Percentiles rank a stretch among this genome's conserved stretches.
Conservation (phyloP, 1,140 invertebrate genomes). For the Drosophila persimilis region DNA sequence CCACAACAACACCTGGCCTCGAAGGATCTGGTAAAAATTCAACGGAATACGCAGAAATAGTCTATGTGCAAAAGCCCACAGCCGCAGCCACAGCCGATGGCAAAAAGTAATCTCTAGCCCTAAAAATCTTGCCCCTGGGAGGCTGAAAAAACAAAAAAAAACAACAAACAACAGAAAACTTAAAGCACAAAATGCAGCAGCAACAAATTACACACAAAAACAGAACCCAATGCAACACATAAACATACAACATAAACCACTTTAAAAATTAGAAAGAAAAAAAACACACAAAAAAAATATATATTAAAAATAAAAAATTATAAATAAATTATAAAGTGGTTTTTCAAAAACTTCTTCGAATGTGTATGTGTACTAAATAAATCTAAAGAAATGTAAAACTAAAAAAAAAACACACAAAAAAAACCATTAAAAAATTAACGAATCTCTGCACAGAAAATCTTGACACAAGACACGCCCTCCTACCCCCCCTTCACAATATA, state of each 20-base stretch:
- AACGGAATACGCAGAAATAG: slow-evolving; percentile 87
- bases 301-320: slow-evolving; percentile 33
- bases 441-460: slow-evolving; percentile 60
- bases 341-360: slow-evolving; percentile 75
- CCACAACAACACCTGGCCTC: slow-evolving; percentile 30
- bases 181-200: slow-evolving; percentile 33
- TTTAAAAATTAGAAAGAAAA: slow-evolving; percentile 22
- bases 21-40: slow-evolving; percentile 76
- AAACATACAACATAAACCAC: slow-evolving; percentile 52
- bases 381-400: slow-evolving; percentile 65
- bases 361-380: slow-evolving; percentile 66
- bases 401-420: slow-evolving; percentile 29
- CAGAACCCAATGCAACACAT: slow-evolving; percentile 58
- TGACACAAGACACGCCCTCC: slow-evolving; percentile 43
- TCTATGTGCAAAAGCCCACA: slow-evolving; percentile 82
- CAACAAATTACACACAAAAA: slow-evolving; percentile 23
- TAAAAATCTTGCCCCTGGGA: slow-evolving; percentile 45
- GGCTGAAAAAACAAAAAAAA: slow-evolving; percentile 50
- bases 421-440: slow-evolving; percentile 44
- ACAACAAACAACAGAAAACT: slow-evolving; percentile 28
- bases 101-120: slow-evolving; percentile 53
- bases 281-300: slow-evolving; percentile 19
- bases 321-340: slow-evolving; percentile 50
- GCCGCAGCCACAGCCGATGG: slow-evolving; percentile 38
- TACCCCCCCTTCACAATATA: slow-evolving; percentile 1